These are phyloP conservation scores for Phalacrocorax pelagicus DNA, from an alignment of 2,113 vertebrate genomes.

Conservation along the genomic window DNA sequence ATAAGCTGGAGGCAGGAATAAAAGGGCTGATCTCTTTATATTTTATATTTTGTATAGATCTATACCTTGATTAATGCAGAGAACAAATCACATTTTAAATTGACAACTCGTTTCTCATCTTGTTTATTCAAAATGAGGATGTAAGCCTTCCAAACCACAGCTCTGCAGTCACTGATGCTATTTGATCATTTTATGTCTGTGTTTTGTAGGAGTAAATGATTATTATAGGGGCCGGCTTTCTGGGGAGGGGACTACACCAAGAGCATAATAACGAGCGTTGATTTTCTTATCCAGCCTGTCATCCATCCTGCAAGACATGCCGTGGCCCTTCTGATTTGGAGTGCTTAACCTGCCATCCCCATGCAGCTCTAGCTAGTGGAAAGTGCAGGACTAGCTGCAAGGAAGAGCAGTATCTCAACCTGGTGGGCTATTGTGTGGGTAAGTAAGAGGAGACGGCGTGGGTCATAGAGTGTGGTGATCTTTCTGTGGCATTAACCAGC, in stretches of 20 bases:
- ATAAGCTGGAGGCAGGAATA: background rate
- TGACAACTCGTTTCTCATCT: background rate
- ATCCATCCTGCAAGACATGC: constrained; percentile 82
- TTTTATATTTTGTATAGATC: background rate
- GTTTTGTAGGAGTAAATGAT: background rate
- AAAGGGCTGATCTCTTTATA: background rate
- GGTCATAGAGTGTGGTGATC: rapidly evolving
- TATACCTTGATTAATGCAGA: background rate
- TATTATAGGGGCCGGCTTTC: background rate
- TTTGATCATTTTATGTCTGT: background rate
- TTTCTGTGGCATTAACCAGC: background rate
- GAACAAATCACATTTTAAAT: background rate
- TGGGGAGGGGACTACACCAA: background rate
- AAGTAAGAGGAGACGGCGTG: constrained; percentile 21
- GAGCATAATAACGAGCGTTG: background rate
- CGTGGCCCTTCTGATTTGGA: constrained; percentile 72
- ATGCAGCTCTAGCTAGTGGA: constrained; percentile 52
- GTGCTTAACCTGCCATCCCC: constrained; percentile 79
- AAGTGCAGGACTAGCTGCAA: constrained; percentile 78
- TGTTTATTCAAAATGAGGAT: background rate
- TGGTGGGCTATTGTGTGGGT: constrained; percentile 82
- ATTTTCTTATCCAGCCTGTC: constrained; percentile 72
- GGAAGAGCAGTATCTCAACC: constrained; percentile 79
- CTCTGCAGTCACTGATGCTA: background rate
- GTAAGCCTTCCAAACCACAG: background rate